A percentile compares a stretch with the other conserved stretches of the same genome.
Conservation (phyloP, 2,113 vertebrate species). For the Callithrix jacchus region DNA sequence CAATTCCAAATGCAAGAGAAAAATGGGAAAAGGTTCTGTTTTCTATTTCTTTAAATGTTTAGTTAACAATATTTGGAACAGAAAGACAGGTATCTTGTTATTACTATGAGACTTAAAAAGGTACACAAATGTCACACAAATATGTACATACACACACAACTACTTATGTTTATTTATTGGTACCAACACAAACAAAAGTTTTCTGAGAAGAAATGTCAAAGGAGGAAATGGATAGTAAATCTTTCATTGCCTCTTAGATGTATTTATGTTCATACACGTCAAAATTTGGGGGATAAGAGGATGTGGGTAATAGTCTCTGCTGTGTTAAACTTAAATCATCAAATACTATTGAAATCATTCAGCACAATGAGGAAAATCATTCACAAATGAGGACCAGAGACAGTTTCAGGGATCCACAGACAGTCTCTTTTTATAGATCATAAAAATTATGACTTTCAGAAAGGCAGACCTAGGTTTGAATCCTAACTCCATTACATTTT, state of each 20-base stretch:
- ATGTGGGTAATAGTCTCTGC: not conserved
- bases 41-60: slow-evolving; percentile 9
- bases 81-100: not conserved
- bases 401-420: not conserved
- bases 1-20: not conserved
- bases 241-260: not conserved
- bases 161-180: not conserved
- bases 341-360: not conserved
- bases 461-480: not conserved
- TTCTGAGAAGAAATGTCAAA: slow-evolving; percentile 11
- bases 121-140: not conserved
- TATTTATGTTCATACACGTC: slow-evolving; percentile 9
- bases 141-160: not conserved
- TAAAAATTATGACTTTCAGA: not conserved
- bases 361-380: not conserved
- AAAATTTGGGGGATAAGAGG: not conserved
- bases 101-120: not conserved
- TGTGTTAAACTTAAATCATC: slow-evolving; percentile 9
- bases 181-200: not conserved
- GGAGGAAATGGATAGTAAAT: not conserved
- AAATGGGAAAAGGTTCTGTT: not conserved
- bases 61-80: not conserved
- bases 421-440: not conserved
- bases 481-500: not conserved
- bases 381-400: not conserved